Evolutionary conservation across 2,113 vertebrate species (phyloP).

Genomic region (Dolichallabes microphthalmus): DNA sequence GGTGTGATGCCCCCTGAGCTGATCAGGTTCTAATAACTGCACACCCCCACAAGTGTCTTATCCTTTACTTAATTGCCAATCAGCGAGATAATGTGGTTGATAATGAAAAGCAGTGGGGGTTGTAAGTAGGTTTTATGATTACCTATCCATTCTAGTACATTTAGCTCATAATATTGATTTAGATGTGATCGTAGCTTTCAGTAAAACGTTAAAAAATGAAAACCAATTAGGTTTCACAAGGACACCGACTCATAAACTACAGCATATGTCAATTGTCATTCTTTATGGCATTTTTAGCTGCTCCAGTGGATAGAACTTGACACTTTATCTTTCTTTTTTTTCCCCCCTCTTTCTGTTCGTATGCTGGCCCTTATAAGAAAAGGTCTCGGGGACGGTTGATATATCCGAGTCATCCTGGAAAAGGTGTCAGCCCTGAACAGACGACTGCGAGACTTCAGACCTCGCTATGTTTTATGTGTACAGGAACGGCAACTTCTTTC

Average conservation of each 20-base stretch:
- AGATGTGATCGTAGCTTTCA: background rate
- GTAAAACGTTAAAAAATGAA: background rate
- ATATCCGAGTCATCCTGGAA: slow-evolving; percentile 20
- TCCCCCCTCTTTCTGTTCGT: background rate
- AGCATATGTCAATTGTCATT: slow-evolving; percentile 13
- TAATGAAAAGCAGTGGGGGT: background rate
- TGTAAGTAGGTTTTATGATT: slow-evolving; percentile 10
- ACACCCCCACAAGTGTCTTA: background rate
- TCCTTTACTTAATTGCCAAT: slow-evolving; percentile 3
- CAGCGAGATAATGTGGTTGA: slow-evolving; percentile 5
- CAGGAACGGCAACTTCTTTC: slow-evolving; percentile 53
- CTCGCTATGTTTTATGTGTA: slow-evolving; percentile 60
- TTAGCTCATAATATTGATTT: background rate
- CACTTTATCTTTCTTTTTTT: background rate
- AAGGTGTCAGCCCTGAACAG: slow-evolving; percentile 35
- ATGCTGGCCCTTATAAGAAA: slow-evolving; percentile 9
- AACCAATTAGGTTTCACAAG: background rate
- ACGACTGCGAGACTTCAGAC: slow-evolving; percentile 45
- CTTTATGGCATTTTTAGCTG: slow-evolving; percentile 10
- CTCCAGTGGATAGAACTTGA: slow-evolving; percentile 15
- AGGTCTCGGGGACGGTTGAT: slow-evolving; percentile 22
- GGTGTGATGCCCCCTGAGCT: background rate
- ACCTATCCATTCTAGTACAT: slow-evolving; percentile 5
- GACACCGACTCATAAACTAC: background rate
- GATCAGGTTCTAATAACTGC: slow-evolving; percentile 7